Percentiles rank a stretch among this genome's conserved stretches.
These are phyloP conservation scores for Adelphocoris suturalis DNA, from an alignment of 2,888 invertebrate species.

Conservation along the genomic window DNA sequence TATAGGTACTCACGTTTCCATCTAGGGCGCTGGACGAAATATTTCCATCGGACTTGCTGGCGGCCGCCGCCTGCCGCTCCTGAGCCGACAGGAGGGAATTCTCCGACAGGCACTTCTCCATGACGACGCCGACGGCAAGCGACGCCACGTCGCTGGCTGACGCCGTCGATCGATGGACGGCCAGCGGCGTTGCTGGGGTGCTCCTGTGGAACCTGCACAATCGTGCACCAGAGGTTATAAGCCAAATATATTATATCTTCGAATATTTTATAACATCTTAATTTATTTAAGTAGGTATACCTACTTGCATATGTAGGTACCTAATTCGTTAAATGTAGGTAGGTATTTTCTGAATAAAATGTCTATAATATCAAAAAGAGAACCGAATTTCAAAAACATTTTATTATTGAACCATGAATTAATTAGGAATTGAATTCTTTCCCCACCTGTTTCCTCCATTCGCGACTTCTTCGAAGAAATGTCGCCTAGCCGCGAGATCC, in stretches of 20 bases:
- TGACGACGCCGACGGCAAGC: slow-evolving; percentile 67
- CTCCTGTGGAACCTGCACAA: slow-evolving; percentile 55
- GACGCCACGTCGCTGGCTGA: slow-evolving; percentile 53
- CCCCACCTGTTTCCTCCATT: slow-evolving; percentile 58
- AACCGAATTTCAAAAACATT: no score
- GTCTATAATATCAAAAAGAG: no score
- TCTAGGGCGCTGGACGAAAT: slow-evolving; percentile 52
- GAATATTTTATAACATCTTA: no score
- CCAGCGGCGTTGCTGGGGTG: slow-evolving; percentile 66
- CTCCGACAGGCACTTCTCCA: slow-evolving; percentile 73
- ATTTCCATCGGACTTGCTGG: slow-evolving; percentile 55
- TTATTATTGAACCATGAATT: no score
- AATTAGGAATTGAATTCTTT: neutral
- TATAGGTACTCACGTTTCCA: neutral
- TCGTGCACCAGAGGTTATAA: no score
- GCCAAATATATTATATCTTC: no score
- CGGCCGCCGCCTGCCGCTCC: slow-evolving; percentile 36
- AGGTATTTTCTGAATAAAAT: no score
- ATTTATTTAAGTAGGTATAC: no score
- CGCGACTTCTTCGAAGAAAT: slow-evolving; percentile 67
- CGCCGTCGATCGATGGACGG: slow-evolving; percentile 63
- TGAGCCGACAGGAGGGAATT: slow-evolving; percentile 68
- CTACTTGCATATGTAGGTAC: no score
- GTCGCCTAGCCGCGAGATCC: slow-evolving; percentile 63
- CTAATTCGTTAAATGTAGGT: no score